Evolutionary conservation across 2,797 vertebrate species (phyloP), one percentile per base, ranked within the genome.

Genomic region (Balearica regulorum): DNA sequence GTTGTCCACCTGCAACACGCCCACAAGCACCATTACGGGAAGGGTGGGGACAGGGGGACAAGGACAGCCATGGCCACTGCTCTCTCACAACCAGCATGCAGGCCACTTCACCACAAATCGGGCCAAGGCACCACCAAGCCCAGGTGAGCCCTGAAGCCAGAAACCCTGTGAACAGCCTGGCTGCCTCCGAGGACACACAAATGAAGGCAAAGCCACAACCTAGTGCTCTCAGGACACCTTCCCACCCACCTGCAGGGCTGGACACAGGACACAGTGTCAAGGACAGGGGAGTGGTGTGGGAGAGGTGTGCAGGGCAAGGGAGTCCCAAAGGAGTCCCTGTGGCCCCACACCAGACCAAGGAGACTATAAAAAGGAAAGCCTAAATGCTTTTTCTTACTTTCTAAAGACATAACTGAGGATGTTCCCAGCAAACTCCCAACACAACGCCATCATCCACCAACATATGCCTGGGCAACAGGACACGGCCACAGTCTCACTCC

Each of bases 1-100:
- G 6, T 97, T 99, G 91, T 99, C 99, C 94, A 99, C 99, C 99
- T 99, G 94, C 33, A 75, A 80, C 0, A 33, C 17, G 75, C 11
- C 54, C 54, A 51, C 15, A 82, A 66, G 49, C 31, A 65, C 44
- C 43, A 43, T 43, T 43, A 43, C 13, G 14, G 43, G 43, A 43
- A 43, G 48, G 19, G 28, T 81, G 58, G 28, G 41, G 41, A 77
- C 43, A 54, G 35, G 15, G 11, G 19, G 6, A 55, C 35, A 68
- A 21, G 29, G 46, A 54, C 35, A 66, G 37, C 18, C 70, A 35
- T 19, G 19, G 62, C 41, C n/a, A 77, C 71, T 2, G 1, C 15
- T 24, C 35, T 46, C 57, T 49, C 41, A 60, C 17, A 25, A 7
- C 28, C 62, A 75, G 57, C 6, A 44, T 53, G 28, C 44, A 58